phyloP scores from a whole-genome alignment of 1,140 invertebrate species.

The Odontomachus brunneus region DNA sequence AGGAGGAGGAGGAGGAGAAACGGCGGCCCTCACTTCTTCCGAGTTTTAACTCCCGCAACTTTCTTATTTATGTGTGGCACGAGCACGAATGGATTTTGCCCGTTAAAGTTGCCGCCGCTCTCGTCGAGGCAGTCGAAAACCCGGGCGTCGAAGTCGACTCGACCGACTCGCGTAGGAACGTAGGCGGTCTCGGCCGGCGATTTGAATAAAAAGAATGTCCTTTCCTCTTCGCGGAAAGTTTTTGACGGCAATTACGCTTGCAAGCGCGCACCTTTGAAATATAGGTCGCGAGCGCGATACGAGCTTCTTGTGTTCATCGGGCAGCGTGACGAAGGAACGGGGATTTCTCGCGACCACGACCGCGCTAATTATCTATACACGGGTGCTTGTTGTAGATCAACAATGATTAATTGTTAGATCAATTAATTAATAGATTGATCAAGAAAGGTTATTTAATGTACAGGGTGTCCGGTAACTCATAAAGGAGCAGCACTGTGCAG shows the following conservation, averaged over 20 bases:
- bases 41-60: slow-evolving; percentile 81
- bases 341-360: background rate
- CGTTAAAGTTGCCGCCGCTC: slow-evolving; percentile 65
- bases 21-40: slow-evolving; percentile 64
- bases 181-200: slow-evolving; percentile 19
- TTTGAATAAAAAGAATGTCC: slow-evolving; percentile 53
- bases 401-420: too few relatives aligned
- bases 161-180: slow-evolving; percentile 27
- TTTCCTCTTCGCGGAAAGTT: slow-evolving; percentile 41
- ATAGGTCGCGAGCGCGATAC: slow-evolving; percentile 10
- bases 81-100: slow-evolving; percentile 79
- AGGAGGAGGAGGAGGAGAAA: background rate
- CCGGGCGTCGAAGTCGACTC: slow-evolving; percentile 29
- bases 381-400: background rate
- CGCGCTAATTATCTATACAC: background rate
- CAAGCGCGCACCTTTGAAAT: slow-evolving; percentile 21
- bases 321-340: background rate
- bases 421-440: slow-evolving; percentile 9
- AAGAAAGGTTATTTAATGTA: too few relatives aligned
- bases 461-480: too few relatives aligned
- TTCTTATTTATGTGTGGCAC: slow-evolving; percentile 82
- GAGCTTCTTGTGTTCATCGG: background rate
- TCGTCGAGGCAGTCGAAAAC: slow-evolving; percentile 64
- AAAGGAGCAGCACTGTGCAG: too few relatives aligned
- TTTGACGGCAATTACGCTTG: slow-evolving; percentile 40